These are phyloP conservation scores for Spinibarbus caldwelli DNA, from an alignment of 2,797 vertebrate genomes.

Conservation along the genomic window DNA sequence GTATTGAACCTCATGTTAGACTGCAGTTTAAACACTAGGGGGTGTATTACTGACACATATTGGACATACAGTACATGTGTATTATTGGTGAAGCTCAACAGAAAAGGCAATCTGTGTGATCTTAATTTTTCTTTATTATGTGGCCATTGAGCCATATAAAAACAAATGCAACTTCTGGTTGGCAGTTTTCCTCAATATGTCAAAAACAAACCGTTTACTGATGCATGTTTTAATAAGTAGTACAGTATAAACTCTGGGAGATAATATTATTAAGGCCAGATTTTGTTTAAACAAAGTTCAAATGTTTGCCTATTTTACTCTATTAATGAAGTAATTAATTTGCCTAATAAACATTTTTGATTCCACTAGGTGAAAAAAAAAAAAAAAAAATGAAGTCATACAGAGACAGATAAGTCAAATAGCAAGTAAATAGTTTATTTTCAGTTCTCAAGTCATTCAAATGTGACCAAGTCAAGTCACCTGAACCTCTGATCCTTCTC, in stretches of 20 bases:
- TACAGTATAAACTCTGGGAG: background rate
- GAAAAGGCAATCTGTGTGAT: background rate
- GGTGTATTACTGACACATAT: background rate
- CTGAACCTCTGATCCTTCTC: slow-evolving; percentile 1
- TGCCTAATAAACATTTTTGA: background rate
- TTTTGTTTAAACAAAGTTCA: background rate
- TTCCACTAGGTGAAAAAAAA: background rate
- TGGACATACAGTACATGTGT: background rate
- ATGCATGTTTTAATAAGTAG: background rate
- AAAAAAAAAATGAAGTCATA: background rate
- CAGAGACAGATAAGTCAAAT: background rate
- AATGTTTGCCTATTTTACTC: background rate
- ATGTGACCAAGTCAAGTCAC: background rate
- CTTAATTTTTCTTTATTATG: background rate
- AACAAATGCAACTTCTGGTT: background rate
- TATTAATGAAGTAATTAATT: background rate
- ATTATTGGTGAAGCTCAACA: background rate
- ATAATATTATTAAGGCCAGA: background rate
- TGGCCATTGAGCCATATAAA: background rate
- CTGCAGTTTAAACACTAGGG: background rate
- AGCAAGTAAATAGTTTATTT: background rate
- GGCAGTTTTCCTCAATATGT: background rate
- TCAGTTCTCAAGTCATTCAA: background rate
- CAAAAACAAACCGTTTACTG: background rate
- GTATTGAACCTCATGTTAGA: background rate